A percentile compares a stretch with the other conserved stretches of the same genome.
Conservation (phyloP, 2,888 invertebrate species). For the Thalpophila matura region DNA sequence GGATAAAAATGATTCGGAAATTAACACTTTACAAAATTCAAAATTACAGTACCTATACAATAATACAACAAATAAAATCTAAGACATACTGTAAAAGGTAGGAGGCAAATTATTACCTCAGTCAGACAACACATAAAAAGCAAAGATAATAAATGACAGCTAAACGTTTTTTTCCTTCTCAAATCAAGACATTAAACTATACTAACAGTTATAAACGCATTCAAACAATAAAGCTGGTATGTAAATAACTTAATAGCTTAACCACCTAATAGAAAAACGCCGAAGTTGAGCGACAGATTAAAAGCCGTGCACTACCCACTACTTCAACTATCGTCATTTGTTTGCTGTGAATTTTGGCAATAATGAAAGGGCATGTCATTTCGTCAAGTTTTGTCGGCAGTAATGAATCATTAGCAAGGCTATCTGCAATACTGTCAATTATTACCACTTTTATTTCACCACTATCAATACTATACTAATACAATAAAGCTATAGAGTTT, state of each 20-base stretch:
- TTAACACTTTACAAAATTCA: no score
- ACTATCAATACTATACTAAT: no score
- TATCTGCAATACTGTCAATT: no score
- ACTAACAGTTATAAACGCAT: constrained; percentile 43
- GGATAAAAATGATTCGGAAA: no score
- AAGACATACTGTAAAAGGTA: no score
- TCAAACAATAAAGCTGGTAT: constrained; percentile 60
- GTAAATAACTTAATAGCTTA: constrained; percentile 55
- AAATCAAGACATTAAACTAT: constrained; percentile 54
- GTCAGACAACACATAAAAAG: not conserved
- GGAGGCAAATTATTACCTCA: not conserved
- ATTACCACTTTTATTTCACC: no score
- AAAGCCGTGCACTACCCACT: not conserved
- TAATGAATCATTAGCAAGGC: no score
- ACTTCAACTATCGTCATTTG: not conserved
- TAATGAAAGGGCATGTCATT: not conserved
- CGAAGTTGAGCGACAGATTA: constrained; percentile 18
- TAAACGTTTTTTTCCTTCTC: constrained; percentile 19
- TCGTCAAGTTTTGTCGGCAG: not conserved
- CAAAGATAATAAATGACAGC: not conserved
- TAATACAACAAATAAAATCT: no score
- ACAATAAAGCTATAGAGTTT: no score
- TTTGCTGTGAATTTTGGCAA: not conserved
- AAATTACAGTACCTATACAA: no score
- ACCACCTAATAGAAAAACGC: constrained; percentile 2